Evolutionary conservation across 2,797 vertebrate genomes (phyloP).

Genomic region (Tinamus major): DNA sequence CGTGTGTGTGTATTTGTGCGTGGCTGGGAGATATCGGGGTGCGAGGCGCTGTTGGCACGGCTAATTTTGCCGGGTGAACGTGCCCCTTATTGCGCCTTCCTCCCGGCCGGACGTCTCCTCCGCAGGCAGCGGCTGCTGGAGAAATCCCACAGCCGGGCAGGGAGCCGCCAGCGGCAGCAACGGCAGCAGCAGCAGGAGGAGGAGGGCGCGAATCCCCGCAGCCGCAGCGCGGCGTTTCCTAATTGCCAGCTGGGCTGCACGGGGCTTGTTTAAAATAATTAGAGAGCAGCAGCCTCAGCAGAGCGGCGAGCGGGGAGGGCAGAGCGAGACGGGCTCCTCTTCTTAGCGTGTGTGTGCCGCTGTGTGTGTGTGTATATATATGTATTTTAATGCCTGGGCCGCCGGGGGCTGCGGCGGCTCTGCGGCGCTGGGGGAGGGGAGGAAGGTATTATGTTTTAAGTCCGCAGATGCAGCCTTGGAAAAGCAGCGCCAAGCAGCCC

Average conservation of each 20-base stretch:
- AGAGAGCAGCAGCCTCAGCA: constrained; percentile 73
- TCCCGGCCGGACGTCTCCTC: not conserved
- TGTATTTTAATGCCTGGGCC: too few species aligned
- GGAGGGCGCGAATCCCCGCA: constrained; percentile 76
- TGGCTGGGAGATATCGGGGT: not conserved
- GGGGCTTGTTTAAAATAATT: constrained; percentile 86
- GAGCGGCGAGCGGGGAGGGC: not conserved
- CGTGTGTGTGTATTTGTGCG: not conserved
- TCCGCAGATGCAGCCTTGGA: constrained; percentile 75
- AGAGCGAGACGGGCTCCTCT: not conserved
- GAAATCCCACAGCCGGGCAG: constrained; percentile 48
- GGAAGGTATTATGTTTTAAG: constrained; percentile 79
- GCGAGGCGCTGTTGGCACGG: constrained; percentile 12
- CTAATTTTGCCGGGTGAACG: constrained; percentile 49
- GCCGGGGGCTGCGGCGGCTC: constrained; percentile 28
- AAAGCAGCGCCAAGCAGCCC: constrained; percentile 56
- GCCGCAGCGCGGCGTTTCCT: constrained; percentile 78
- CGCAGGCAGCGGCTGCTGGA: not conserved
- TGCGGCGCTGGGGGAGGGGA: constrained; percentile 71
- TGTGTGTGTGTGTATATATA: too few species aligned
- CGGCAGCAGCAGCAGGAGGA: constrained; percentile 75
- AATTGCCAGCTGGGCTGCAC: constrained; percentile 83
- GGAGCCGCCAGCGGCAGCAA: constrained; percentile 72
- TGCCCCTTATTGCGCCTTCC: constrained; percentile 25
- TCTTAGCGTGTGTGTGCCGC: too few species aligned